Conservation (phyloP, 2,888 invertebrate genomes). For the Automeris io region DNA sequence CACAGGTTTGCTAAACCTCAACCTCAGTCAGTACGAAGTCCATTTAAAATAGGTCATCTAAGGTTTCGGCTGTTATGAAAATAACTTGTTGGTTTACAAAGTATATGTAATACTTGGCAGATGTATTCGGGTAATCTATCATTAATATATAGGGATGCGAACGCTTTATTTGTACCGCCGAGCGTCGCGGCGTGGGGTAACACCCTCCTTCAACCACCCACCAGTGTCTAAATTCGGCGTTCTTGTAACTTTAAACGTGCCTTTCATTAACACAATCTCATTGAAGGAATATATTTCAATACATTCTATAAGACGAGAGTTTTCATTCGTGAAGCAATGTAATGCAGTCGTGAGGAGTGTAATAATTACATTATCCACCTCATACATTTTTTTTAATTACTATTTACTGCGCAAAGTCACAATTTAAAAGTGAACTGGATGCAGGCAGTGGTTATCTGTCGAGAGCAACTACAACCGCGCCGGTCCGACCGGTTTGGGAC, state of each 20-base stretch:
- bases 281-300: not conserved
- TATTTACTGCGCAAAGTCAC: conserved; percentile 45
- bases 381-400: conserved; percentile 36
- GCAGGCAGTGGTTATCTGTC: conserved; percentile 43
- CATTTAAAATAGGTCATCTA: not conserved
- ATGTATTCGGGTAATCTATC: not conserved
- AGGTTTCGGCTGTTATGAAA: not conserved
- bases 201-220: conserved; percentile 1
- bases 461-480: conserved; percentile 42
- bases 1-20: too few relatives aligned
- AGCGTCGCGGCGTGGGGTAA: not conserved
- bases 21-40: too few relatives aligned
- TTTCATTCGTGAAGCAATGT: too few relatives aligned
- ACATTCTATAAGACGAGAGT: too few relatives aligned
- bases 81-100: conserved; percentile 1
- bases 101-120: not conserved
- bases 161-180: not conserved
- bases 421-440: conserved; percentile 55
- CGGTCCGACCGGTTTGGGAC: conserved; percentile 67
- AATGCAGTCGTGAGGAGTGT: too few relatives aligned
- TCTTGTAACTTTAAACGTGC: not conserved
- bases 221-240: conserved; percentile 1
- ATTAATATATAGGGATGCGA: not conserved
- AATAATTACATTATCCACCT: too few relatives aligned
- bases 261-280: not conserved